These are phyloP conservation scores for Dromas ardeola DNA, from an alignment of 2,113 vertebrate genomes.

Conservation along the genomic window DNA sequence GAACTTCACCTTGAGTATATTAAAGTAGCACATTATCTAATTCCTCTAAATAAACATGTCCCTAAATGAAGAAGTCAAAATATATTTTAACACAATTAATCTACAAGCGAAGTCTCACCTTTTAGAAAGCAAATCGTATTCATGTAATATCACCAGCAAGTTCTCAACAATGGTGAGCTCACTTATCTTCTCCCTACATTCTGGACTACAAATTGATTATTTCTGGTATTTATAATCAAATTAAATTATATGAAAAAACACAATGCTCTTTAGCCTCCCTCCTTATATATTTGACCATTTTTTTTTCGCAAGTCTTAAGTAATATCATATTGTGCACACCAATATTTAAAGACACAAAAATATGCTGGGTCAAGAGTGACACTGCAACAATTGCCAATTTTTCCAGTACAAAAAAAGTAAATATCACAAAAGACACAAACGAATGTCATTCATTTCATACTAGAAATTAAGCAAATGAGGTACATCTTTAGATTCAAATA, in stretches of 20 bases:
- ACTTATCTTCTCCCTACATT: conserved; percentile 84
- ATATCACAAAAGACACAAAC: not conserved
- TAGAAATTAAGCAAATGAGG: not conserved
- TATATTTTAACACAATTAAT: not conserved
- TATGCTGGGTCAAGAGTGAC: not conserved
- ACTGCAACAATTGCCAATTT: not conserved
- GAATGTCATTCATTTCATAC: not conserved
- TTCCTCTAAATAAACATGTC: not conserved
- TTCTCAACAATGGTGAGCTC: conserved; percentile 83
- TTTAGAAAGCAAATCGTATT: conserved; percentile 88
- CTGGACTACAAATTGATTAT: conserved; percentile 74
- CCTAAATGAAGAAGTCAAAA: not conserved
- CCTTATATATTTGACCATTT: not conserved
- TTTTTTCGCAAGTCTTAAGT: not conserved
- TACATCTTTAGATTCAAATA: not conserved
- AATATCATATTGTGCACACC: not conserved
- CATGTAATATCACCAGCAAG: conserved; percentile 85
- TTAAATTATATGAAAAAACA: not conserved
- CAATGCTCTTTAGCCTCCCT: not conserved
- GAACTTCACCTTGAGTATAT: not conserved
- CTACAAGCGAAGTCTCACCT: conserved; percentile 66
- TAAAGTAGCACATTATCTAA: not conserved
- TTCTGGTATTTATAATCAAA: conserved; percentile 11
- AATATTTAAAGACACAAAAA: not conserved
- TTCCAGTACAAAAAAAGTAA: not conserved